These are phyloP conservation scores for Cynocephalus volans DNA, from an alignment of 2,113 vertebrate genomes.

Conservation along the genomic window DNA sequence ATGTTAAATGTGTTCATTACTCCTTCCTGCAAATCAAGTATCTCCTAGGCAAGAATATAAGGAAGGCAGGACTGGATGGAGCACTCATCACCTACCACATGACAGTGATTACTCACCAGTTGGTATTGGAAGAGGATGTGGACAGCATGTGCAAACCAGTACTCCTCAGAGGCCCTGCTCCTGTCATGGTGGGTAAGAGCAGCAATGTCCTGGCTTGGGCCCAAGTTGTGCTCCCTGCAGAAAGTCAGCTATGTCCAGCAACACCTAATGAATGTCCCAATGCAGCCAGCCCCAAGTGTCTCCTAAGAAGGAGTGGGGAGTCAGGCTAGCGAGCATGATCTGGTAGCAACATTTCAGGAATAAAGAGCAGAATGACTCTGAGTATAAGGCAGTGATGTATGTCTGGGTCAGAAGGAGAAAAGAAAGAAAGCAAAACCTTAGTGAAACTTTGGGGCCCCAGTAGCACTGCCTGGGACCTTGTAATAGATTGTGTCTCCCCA, in stretches of 20 bases:
- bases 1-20: background rate
- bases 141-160: background rate
- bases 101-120: background rate
- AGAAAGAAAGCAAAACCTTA: background rate
- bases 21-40: background rate
- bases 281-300: background rate
- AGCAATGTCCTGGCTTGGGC: background rate
- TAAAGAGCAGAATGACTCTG: background rate
- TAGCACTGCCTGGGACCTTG: background rate
- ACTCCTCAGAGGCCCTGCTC: background rate
- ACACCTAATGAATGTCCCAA: background rate
- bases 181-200: rapidly evolving
- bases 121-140: background rate
- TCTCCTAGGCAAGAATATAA: background rate
- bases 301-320: background rate
- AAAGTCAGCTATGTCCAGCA: background rate
- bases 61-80: background rate
- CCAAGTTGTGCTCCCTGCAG: background rate
- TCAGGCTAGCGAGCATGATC: rapidly evolving
- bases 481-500: background rate
- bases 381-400: background rate
- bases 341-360: background rate
- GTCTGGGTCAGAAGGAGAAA: background rate
- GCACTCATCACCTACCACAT: background rate
- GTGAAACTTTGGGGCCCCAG: background rate